Percentiles rank a stretch among this genome's conserved stretches.
phyloP scores from a whole-genome alignment of 2,113 vertebrate species.

The Erpornis zantholeuca region DNA sequence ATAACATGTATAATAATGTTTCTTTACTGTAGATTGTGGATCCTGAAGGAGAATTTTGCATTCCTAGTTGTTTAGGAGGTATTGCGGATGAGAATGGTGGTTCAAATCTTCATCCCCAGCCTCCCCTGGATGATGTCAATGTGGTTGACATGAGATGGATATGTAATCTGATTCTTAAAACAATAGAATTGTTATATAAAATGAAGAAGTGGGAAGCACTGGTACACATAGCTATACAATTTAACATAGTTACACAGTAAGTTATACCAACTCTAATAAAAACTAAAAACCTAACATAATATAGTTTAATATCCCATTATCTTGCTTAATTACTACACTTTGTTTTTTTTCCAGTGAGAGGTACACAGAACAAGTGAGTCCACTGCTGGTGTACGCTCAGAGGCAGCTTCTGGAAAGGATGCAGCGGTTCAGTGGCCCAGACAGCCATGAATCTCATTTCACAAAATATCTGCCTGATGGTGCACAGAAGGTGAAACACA shows the following conservation, averaged over 20 bases:
- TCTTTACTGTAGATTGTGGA: conserved; percentile 65
- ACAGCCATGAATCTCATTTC: conserved; percentile 71
- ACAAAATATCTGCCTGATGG: conserved; percentile 40
- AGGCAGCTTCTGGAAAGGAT: conserved; percentile 82
- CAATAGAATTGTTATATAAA: conserved; percentile 84
- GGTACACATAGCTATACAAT: conserved; percentile 84
- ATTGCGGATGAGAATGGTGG: conserved; percentile 79
- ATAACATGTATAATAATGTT: not conserved
- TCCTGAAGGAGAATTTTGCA: conserved; percentile 68
- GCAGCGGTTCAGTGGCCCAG: conserved; percentile 44
- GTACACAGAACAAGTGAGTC: conserved; percentile 82
- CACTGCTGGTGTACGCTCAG: conserved; percentile 86
- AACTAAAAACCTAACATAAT: not conserved
- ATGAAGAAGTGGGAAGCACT: conserved; percentile 87
- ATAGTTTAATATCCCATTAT: not conserved
- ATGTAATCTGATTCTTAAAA: conserved; percentile 78
- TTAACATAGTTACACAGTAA: conserved; percentile 85
- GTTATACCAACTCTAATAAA: conserved; percentile 8
- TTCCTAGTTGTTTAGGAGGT: conserved; percentile 80
- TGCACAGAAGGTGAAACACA: conserved; percentile 75
- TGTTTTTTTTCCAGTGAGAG: conserved; percentile 74
- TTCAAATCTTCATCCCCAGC: conserved; percentile 77
- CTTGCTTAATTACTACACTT: not conserved
- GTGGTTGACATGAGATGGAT: conserved; percentile 85
- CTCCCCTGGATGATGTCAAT: conserved; percentile 80